Evolutionary conservation across 2,113 vertebrate genomes (phyloP), one percentile per base, ranked within the genome.

Genomic region (Paramisgurnus dabryanus): DNA sequence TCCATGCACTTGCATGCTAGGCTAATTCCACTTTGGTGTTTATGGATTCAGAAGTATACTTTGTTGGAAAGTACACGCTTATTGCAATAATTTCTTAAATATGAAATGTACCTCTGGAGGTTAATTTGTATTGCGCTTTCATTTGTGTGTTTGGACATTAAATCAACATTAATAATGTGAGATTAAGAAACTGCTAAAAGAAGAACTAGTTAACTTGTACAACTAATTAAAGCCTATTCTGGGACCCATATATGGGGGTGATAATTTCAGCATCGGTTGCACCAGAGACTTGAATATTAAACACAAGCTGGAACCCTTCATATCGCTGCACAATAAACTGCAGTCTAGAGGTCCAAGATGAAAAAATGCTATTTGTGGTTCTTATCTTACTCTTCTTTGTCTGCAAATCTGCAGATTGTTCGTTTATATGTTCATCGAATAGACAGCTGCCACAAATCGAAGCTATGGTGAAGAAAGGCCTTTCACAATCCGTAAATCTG

Each of bases 161-260:
- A 60, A 22, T 60, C n/a, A 83, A 84, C 69, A 82, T 83, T 83
- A 86, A 86, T 87, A 85, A 87, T 79, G 79, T 66, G 57, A 80
- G 82, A 83, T 88, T 83, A 87, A 65, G 63, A 76, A 83, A 88
- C 74, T 78, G 85, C 81, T 82, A 83, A 79, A 69, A 82, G 77
- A 53, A 81, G 69, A 82, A 72, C 67, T 63, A 85, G 82, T 84
- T 83, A 74, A 87, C 71, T 66, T 75, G 80, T 87, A 84, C 63
- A 34, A 87, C 83, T 87, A 88, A 89, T 89, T 88, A 87, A 87
- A 87, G 78, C 67, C 82, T 76, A 84, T 79, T 84, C 79, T 64
- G n/a, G 78, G 74, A 80, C 65, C 40, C 80, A 85, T 83, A 50
- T 47, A 69, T 76, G 50, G 13, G 58, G 18, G 67, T 73, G 76